Percentiles rank a stretch among this genome's conserved stretches.
Evolutionary conservation across 2,797 vertebrate species (phyloP).

Genomic region (Sebastes paucispinis): DNA sequence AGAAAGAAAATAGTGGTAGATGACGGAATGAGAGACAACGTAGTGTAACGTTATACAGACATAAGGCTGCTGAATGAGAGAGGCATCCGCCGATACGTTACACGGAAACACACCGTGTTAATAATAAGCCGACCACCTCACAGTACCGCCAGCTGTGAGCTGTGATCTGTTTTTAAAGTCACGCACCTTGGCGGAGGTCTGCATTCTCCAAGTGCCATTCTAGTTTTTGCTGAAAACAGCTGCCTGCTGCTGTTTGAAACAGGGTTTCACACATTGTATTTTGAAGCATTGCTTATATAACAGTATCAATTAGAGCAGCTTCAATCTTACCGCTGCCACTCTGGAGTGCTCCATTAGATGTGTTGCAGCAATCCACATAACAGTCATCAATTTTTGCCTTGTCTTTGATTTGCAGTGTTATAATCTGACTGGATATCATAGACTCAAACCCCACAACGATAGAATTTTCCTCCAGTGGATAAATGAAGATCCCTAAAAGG

Average conservation of each 20-base stretch:
- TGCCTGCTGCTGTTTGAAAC: neutral
- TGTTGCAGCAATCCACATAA: conserved; percentile 76
- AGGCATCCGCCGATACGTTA: too few relatives aligned
- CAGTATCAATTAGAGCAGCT: conserved; percentile 9
- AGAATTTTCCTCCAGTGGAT: conserved; percentile 90
- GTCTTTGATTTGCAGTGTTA: conserved; percentile 95
- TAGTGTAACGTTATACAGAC: too few relatives aligned
- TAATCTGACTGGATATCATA: conserved; percentile 84
- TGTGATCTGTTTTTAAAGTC: too few relatives aligned
- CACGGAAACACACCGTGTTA: too few relatives aligned
- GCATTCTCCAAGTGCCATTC: too few relatives aligned
- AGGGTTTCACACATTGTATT: neutral
- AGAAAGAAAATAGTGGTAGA: too few relatives aligned
- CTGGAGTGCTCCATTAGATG: conserved; percentile 65
- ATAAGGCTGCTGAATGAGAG: too few relatives aligned
- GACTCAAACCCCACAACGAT: conserved; percentile 94
- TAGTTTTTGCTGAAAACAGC: too few relatives aligned
- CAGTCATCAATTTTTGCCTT: conserved; percentile 90
- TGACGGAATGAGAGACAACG: too few relatives aligned
- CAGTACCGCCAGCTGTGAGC: too few relatives aligned
- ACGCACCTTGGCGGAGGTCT: too few relatives aligned
- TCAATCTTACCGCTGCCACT: conserved; percentile 82
- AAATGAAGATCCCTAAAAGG: conserved; percentile 91
- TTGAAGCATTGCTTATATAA: neutral
- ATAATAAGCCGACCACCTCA: too few relatives aligned